Evolutionary conservation across 2,113 vertebrate species (phyloP).

Genomic region (Cranoglanis bouderius): DNA sequence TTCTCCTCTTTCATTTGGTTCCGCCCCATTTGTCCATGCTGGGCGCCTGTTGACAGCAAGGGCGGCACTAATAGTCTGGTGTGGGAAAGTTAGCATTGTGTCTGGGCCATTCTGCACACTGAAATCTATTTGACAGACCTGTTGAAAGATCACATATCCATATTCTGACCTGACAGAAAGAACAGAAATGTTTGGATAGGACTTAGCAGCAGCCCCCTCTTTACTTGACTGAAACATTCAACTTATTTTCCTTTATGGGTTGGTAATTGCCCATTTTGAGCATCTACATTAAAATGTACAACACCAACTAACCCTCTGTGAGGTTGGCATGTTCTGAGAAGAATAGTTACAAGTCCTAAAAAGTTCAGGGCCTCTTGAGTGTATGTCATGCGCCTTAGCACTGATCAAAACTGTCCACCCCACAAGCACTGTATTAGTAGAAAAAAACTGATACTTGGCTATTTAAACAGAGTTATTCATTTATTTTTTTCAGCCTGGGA

Average conservation of each 20-base stretch:
- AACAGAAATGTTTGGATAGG: conserved; percentile 50
- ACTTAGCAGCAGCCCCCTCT: conserved; percentile 18
- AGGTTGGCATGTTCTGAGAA: conserved; percentile 1
- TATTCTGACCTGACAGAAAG: conserved; percentile 48
- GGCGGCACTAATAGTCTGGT: conserved; percentile 57
- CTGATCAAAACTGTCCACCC: neutral
- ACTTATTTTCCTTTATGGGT: conserved; percentile 1
- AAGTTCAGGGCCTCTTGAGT: neutral
- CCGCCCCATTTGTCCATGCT: conserved; percentile 63
- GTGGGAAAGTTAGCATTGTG: conserved; percentile 59
- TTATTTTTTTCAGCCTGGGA: neutral
- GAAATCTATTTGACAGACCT: conserved; percentile 51
- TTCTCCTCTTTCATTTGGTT: conserved; percentile 60
- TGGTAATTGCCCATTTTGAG: conserved; percentile 20
- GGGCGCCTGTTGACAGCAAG: conserved; percentile 67
- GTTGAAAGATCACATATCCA: conserved; percentile 61
- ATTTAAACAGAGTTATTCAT: neutral
- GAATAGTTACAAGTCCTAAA: neutral
- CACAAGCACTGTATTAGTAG: neutral
- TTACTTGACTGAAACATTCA: conserved; percentile 31
- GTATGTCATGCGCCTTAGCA: neutral
- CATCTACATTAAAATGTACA: neutral
- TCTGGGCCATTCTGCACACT: conserved; percentile 44
- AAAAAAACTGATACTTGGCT: neutral
- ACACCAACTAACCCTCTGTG: neutral